Conservation (phyloP, 1,140 invertebrate genomes). For the Drosophila tristis region DNA sequence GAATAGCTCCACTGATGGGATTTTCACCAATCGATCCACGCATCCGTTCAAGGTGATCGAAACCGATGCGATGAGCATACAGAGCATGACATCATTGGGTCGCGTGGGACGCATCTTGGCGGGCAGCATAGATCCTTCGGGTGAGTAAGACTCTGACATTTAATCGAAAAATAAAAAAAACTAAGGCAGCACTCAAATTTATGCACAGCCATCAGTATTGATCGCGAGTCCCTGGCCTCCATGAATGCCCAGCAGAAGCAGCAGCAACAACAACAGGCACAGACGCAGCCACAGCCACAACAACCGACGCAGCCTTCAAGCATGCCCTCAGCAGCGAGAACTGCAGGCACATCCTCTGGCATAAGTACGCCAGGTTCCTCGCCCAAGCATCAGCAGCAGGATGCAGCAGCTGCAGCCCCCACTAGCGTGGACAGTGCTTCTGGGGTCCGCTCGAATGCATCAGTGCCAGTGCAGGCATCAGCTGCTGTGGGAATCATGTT, state of each 20-base stretch:
- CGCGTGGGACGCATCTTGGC: constrained; percentile 91
- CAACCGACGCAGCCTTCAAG: constrained; percentile 37
- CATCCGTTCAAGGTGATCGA: constrained; percentile 93
- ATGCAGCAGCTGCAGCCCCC: background rate
- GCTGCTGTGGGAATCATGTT: constrained; percentile 80
- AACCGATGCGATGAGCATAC: constrained; percentile 93
- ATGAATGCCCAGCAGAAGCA: constrained; percentile 63
- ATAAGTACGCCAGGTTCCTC: constrained; percentile 37
- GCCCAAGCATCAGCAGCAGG: constrained; percentile 48
- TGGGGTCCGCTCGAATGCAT: background rate
- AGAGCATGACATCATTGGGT: constrained; percentile 93
- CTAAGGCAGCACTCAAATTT: constrained; percentile 23
- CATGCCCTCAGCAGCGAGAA: constrained; percentile 21
- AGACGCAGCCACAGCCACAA: constrained; percentile 44
- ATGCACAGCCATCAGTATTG: constrained; percentile 70
- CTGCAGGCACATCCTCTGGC: constrained; percentile 27
- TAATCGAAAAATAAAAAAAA: background rate
- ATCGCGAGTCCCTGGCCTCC: constrained; percentile 79
- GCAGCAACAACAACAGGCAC: constrained; percentile 48
- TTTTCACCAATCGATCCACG: constrained; percentile 86
- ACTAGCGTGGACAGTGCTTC: constrained; percentile 1
- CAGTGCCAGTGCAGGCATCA: constrained; percentile 1
- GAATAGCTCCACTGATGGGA: constrained; percentile 86
- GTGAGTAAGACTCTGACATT: constrained; percentile 33
- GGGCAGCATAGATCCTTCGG: constrained; percentile 86